These are phyloP conservation scores for Trididemnum clinides DNA, from an alignment of 23 tunicate genomes.

Conservation along the genomic window DNA sequence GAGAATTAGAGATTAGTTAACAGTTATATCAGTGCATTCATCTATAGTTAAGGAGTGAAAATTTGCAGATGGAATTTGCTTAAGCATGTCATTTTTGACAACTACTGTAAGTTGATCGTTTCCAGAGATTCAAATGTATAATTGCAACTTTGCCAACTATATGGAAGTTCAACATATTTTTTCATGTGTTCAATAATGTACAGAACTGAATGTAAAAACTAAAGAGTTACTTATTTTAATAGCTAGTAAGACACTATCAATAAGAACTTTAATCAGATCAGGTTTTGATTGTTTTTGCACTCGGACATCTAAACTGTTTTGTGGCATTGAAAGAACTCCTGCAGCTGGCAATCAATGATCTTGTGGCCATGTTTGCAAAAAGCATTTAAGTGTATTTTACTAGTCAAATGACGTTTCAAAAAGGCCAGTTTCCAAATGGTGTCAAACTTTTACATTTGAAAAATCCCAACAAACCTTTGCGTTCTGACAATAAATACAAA, in stretches of 20 bases:
- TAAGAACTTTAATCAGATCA: neutral
- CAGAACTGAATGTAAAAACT: neutral
- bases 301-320: neutral
- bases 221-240: too few relatives aligned
- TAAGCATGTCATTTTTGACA: neutral
- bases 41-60: neutral
- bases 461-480: neutral
- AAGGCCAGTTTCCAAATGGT: neutral
- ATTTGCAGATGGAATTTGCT: neutral
- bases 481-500: neutral
- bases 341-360: neutral
- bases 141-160: neutral
- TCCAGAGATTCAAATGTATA: neutral
- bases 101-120: neutral
- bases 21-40: neutral
- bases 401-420: neutral
- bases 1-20: neutral
- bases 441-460: neutral
- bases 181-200: neutral
- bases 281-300: neutral
- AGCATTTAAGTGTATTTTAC: neutral
- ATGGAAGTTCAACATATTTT: neutral
- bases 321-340: neutral
- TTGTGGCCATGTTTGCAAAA: neutral
- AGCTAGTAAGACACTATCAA: too few relatives aligned